Evolutionary conservation across 2,797 vertebrate genomes (phyloP), one percentile per base, ranked within the genome.

Genomic region (Schizopygopsis malacanthus): DNA sequence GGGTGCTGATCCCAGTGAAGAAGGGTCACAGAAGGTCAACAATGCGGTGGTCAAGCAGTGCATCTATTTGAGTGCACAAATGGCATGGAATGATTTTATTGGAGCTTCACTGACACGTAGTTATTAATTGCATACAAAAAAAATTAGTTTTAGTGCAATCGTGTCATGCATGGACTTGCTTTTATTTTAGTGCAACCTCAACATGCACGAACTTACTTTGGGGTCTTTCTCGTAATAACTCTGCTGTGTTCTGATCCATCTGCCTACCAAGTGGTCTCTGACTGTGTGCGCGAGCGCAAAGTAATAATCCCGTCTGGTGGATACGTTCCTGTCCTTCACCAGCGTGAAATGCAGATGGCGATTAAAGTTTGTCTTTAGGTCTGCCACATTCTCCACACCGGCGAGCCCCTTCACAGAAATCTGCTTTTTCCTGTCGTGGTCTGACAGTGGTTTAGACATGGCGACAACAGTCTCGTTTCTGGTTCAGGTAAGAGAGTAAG

Each of bases 191-290:
- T 52, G 54, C 47, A 86, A 25, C 47, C 25, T 50, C 65, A 15
- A 41, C 81, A 83, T 89, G 81, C 78, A 41, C 45, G 61, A 39
- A 52, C 87, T 93, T 94, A 98, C 97, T 96, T 98, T 98, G 87
- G 97, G 97, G 92, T 98, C 97, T 90, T 96, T 97, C 92, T 98
- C 97, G 70, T 98, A 98, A 94, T 98, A 98, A 93, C 97, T 90
- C 94, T 98, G 97, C 93, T 98, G 97, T 9, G 97, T 99, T 90
- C 97, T 94, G 94, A 99, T 97, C 97, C 97, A 98, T 85, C 96
- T 95, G 82, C 98, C 97, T 69, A 98, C 95, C 86, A 99, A 92
- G 92, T 98, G 97, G 87, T 99, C 98, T 0, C 98, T 95, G 61
- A 99, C 97, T 0, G 97, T 96, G 95, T 98, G 87, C 1, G 97